phyloP scores from a whole-genome alignment of 2,113 vertebrate genomes.

The Ginglymostoma cirratum region DNA sequence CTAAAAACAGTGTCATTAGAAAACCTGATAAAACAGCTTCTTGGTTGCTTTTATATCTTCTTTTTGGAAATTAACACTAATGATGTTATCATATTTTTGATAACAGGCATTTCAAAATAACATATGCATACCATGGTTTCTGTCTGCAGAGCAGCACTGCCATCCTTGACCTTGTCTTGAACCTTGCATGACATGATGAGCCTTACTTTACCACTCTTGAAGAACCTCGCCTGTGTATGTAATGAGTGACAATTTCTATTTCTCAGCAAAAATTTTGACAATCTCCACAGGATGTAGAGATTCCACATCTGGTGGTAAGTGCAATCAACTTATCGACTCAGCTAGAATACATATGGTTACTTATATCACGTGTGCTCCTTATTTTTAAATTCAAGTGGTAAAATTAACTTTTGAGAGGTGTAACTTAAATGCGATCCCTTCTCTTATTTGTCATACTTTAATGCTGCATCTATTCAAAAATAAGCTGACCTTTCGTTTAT shows the following conservation, averaged over 20 bases:
- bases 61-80: neutral
- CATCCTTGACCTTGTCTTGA: slow-evolving; percentile 36
- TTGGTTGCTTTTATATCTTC: neutral
- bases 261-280: slow-evolving; percentile 27
- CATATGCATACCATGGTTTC: neutral
- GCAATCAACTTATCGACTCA: neutral
- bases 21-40: neutral
- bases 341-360: neutral
- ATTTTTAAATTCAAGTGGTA: neutral
- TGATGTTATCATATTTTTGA: slow-evolving; percentile 6
- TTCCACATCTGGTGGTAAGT: slow-evolving; percentile 6
- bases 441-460: neutral
- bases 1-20: neutral
- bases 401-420: slow-evolving; percentile 11
- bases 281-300: neutral
- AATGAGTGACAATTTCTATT: neutral
- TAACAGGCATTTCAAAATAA: neutral
- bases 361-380: neutral
- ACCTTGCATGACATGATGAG: neutral
- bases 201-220: neutral
- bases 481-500: neutral
- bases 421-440: neutral
- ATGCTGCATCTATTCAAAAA: neutral
- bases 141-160: neutral
- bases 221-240: neutral